Evolutionary conservation across 2,797 vertebrate species (phyloP).

Genomic region (Brotula barbata): DNA sequence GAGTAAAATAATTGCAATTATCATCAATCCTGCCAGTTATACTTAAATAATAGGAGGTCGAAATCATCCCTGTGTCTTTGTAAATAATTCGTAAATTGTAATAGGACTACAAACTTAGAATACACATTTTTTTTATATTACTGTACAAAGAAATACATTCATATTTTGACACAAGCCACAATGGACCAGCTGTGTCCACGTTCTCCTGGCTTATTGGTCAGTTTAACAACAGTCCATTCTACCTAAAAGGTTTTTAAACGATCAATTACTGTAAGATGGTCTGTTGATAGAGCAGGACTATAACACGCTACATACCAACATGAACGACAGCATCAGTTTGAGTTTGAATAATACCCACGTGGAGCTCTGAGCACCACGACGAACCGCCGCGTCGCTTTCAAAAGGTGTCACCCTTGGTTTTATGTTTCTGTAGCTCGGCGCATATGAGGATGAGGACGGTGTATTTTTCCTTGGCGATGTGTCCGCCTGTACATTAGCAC

Average conservation of each 20-base stretch:
- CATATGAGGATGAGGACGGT: constrained; percentile 14
- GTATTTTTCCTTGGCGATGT: constrained; percentile 30
- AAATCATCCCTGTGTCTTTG: no score
- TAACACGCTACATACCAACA: no score
- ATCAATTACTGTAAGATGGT: constrained; percentile 15
- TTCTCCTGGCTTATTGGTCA: background rate
- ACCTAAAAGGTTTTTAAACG: constrained; percentile 2
- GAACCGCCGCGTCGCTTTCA: constrained; percentile 14
- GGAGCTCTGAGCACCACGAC: background rate
- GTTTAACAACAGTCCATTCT: background rate
- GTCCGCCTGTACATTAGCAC: background rate
- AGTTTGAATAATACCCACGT: constrained; percentile 2
- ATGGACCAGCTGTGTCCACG: no score
- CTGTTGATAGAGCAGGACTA: background rate
- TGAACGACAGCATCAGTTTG: constrained; percentile 1
- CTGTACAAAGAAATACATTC: no score
- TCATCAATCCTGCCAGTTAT: no score
- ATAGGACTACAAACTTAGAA: no score
- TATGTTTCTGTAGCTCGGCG: constrained; percentile 27
- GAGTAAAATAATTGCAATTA: no score
- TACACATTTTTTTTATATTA: no score
- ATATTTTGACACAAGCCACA: no score
- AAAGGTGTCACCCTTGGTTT: constrained; percentile 19
- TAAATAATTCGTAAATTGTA: no score
- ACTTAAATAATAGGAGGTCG: no score